Evolutionary conservation across 2,888 invertebrate genomes (phyloP), one percentile per base, ranked within the genome.

Genomic region (Machimus atricapillus): DNA sequence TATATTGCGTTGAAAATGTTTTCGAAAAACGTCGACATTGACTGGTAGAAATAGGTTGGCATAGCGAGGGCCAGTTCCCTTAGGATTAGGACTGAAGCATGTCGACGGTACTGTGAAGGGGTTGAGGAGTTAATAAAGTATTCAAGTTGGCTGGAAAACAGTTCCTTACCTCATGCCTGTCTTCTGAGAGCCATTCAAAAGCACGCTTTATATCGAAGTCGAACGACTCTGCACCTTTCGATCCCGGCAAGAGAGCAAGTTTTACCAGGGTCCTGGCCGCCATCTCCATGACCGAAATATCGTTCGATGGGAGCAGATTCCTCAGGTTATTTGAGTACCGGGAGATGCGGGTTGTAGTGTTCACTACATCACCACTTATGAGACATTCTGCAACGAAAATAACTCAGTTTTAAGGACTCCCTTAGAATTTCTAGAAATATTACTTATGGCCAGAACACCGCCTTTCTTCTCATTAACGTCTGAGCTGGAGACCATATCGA

Each of bases 1-100:
- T 97, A 95, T 77, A 98, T 95, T 0, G 98, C 98, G 91, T 96
- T 96, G 90, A 98, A 97, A 89, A 99, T 98, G 86, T 97, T 95
- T 89, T 98, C 98, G 91, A 99, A 98, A 92, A 98, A 98, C 23
- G 96, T 96, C 19, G 97, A 96, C 0, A 98, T 97, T 93, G 97
- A 97, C 91, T 98, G 98, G 91, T 97, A 99, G 92, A 99, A 99
- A 92, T 98, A 98, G 9, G 99, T 99, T 0, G 99, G 99, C 94
- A 98, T 97, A 12, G 97, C 97, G 46, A 97, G 95, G 3, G 99
- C 99, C 79, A 99, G 93, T 93, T 99, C 99, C 90, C 97, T 96
- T 14, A 99, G 93, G 19, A 99, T 96, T 79, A 99, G 93, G 2
- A 98, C 98, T 14, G 98, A 98, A 14, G 98, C 98, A 92, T 97